Evolutionary conservation across 2,888 invertebrate species (phyloP).

Genomic region (Blomia tropicalis): DNA sequence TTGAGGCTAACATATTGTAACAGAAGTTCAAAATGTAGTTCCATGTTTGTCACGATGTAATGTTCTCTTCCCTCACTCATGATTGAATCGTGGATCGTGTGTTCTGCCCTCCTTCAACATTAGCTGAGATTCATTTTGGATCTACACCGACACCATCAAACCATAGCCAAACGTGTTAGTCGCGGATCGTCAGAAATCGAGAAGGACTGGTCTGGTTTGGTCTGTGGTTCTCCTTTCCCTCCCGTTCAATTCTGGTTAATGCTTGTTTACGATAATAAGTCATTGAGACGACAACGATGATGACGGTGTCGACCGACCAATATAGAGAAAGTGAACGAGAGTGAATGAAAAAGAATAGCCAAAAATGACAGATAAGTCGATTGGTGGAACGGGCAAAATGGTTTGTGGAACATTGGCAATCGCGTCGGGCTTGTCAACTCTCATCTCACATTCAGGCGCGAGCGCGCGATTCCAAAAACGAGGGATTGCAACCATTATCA

Average conservation of each 20-base stretch:
- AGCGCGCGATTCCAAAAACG: too few relatives aligned
- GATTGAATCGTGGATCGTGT: slow-evolving; percentile 9
- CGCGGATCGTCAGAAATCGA: too few relatives aligned
- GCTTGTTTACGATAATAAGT: slow-evolving; percentile 14
- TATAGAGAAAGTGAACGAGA: too few relatives aligned
- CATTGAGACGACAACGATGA: slow-evolving; percentile 13
- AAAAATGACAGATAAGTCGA: slow-evolving; percentile 1
- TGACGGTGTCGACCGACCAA: too few relatives aligned
- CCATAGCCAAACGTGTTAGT: too few relatives aligned
- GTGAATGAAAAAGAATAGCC: too few relatives aligned
- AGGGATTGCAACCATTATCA: slow-evolving; percentile 6
- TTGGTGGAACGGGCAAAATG: neutral
- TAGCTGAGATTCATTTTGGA: too few relatives aligned
- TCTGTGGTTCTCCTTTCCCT: neutral
- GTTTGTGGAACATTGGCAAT: too few relatives aligned
- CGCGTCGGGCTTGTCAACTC: slow-evolving; percentile 5
- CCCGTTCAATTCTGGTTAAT: neutral
- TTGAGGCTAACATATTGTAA: too few relatives aligned
- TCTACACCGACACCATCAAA: too few relatives aligned
- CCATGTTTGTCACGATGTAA: neutral
- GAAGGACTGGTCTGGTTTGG: too few relatives aligned
- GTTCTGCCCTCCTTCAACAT: too few relatives aligned
- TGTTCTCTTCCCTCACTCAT: neutral
- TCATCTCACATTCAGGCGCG: neutral
- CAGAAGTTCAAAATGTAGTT: neutral